Evolutionary conservation across 2,797 vertebrate genomes (phyloP), one percentile per base, ranked within the genome.

Genomic region (Diplodus puntazzo): DNA sequence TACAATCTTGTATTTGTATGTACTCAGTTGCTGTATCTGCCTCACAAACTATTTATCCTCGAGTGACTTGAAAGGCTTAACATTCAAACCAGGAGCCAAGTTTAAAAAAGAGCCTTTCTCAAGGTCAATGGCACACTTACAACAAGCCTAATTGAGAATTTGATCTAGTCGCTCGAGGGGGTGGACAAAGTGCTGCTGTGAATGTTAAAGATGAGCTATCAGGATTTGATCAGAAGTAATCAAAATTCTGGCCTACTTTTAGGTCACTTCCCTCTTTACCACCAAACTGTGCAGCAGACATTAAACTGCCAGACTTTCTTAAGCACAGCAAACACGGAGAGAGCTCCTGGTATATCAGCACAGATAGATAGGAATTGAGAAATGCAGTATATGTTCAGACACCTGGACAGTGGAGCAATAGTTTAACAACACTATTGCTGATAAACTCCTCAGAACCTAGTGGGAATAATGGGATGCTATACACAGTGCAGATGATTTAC

Each of bases 141-240:
- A 92, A 93, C 84, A 83, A 83, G 79, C 87, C 88, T 94, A 94
- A 94, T 93, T 94, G 93, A 90, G 92, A 92, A 92, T 94, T 93
- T 94, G 93, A 93, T 92, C 89, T 85, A 82, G 90, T 89, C 68
- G 78, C 92, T 92, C 87, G 55, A 64, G 87, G 91, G 88, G 88
- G 72, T 85, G 88, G 90, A 91, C 85, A 69, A 76, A 70, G 78
- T 69, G 85, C 88, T 82, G 86, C 82, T 42, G 78, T 90, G 93
- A 92, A 94, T 94, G 88, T 75, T 91, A 92, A 94, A 86, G 90
- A 92, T 79, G 86, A 80, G 83, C 87, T 90, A 91, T 94, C 90
- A 59, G 79, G 73, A 88, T 90, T 82, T 87, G 88, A 92, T 92
- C 90, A 89, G 81, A 79, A 87, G 84, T 89, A 90, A 92, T 92